phyloP scores from a whole-genome alignment of 2,888 invertebrate genomes.

The Ennomos quercinarius region DNA sequence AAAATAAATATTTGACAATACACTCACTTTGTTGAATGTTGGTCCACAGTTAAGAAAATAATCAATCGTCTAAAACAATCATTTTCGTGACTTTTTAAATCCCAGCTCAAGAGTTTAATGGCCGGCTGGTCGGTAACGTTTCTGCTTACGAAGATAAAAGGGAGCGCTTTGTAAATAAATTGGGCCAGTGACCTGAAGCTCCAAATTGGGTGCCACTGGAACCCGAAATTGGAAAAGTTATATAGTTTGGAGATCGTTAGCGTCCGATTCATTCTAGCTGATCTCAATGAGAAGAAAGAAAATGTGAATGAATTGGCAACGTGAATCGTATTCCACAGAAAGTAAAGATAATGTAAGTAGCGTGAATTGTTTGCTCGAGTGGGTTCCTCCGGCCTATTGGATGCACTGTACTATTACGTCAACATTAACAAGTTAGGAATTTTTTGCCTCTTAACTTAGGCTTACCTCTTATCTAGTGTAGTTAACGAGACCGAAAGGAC shows the following conservation, averaged over 20 bases:
- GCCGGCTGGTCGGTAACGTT: conserved; percentile 10
- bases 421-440: too few relatives aligned
- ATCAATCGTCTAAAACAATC: too few relatives aligned
- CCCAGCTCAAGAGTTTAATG: conserved; percentile 12
- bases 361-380: too few relatives aligned
- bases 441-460: too few relatives aligned
- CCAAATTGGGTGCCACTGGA: conserved; percentile 44
- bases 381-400: too few relatives aligned
- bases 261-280: conserved; percentile 13
- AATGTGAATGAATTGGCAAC: not conserved
- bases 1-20: not conserved
- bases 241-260: conserved; percentile 31
- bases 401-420: too few relatives aligned
- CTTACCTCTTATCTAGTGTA: too few relatives aligned
- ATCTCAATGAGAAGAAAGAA: conserved; percentile 1
- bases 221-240: conserved; percentile 64
- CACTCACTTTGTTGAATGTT: not conserved
- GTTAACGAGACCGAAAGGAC: too few relatives aligned
- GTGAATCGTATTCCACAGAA: too few relatives aligned
- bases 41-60: too few relatives aligned
- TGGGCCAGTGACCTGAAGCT: conserved; percentile 39
- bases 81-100: not conserved
- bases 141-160: conserved; percentile 38
- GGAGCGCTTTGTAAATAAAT: conserved; percentile 48
- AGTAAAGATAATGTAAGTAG: too few relatives aligned